phyloP scores from a whole-genome alignment of 2,888 invertebrate genomes.

The Thelaira solivaga region DNA sequence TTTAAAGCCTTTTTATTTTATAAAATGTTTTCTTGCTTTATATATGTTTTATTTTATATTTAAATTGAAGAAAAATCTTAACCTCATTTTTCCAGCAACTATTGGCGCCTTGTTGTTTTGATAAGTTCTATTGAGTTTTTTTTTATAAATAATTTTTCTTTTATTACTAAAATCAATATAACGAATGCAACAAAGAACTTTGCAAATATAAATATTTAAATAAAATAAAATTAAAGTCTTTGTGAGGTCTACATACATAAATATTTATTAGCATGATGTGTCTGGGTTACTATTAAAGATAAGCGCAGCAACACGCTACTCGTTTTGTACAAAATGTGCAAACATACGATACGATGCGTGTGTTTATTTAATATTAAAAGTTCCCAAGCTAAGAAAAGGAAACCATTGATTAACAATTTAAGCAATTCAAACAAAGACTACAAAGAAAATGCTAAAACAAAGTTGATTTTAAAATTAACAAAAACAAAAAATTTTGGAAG shows the following conservation, averaged over 20 bases:
- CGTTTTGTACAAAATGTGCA: background rate
- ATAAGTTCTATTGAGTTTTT: slow-evolving; percentile 1
- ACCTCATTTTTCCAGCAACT: slow-evolving; percentile 19
- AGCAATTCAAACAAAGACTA: too few species aligned
- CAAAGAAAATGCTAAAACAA: too few species aligned
- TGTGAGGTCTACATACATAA: background rate
- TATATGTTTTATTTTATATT: too few species aligned
- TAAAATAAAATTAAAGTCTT: slow-evolving; percentile 18
- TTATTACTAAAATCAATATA: slow-evolving; percentile 44
- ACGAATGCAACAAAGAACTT: slow-evolving; percentile 43
- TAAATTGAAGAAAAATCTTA: slow-evolving; percentile 21
- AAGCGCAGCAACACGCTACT: too few species aligned
- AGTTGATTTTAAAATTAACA: too few species aligned
- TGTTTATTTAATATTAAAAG: background rate
- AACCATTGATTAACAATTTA: too few species aligned
- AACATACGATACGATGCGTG: background rate
- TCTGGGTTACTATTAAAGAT: slow-evolving; percentile 35
- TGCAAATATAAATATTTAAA: slow-evolving; percentile 25
- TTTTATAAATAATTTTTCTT: slow-evolving; percentile 6
- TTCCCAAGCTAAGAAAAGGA: too few species aligned
- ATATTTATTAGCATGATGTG: too few species aligned
- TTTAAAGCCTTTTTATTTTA: background rate
- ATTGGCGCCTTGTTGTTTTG: slow-evolving; percentile 29
- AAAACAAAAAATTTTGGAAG: too few species aligned
- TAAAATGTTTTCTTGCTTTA: background rate